These are phyloP conservation scores for Heliopora coerulea DNA, from an alignment of 92 coral and sea anemone genomes.

Conservation along the genomic window DNA sequence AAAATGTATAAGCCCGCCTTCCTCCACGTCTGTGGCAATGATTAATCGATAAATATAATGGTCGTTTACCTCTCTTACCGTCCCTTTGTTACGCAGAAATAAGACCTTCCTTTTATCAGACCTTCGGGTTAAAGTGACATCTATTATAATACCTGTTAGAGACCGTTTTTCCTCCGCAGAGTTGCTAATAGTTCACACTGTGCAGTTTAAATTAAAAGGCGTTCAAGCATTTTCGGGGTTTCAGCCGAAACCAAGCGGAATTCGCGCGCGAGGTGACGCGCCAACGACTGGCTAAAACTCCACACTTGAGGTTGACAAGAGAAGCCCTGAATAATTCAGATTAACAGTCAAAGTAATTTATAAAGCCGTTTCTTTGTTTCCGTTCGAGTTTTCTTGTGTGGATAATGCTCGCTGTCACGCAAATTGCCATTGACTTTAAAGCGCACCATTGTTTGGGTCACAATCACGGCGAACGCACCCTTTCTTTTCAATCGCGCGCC, in stretches of 20 bases:
- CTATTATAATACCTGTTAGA: slow-evolving; percentile 19
- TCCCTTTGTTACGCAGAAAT: slow-evolving; percentile 2
- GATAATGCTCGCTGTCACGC: slow-evolving; percentile 26
- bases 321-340: neutral
- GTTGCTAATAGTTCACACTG: slow-evolving; percentile 30
- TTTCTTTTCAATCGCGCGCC: slow-evolving; percentile 17
- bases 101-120: slow-evolving; percentile 14
- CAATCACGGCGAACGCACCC: slow-evolving; percentile 21
- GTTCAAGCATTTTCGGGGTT: neutral
- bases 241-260: neutral
- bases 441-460: slow-evolving; percentile 24
- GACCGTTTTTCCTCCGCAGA: slow-evolving; percentile 4
- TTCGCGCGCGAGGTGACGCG: neutral
- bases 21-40: neutral
- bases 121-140: slow-evolving; percentile 32
- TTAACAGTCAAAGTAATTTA: slow-evolving; percentile 28
- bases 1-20: neutral
- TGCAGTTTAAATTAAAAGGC: slow-evolving; percentile 8
- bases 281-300: neutral
- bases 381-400: slow-evolving; percentile 2
- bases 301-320: too few species aligned
- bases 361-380: slow-evolving; percentile 27
- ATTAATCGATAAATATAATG: neutral
- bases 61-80: neutral
- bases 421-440: slow-evolving; percentile 32